Evolutionary conservation across 2,888 invertebrate species (phyloP), one percentile per base, ranked within the genome.

Genomic region (Chironomus tentans): DNA sequence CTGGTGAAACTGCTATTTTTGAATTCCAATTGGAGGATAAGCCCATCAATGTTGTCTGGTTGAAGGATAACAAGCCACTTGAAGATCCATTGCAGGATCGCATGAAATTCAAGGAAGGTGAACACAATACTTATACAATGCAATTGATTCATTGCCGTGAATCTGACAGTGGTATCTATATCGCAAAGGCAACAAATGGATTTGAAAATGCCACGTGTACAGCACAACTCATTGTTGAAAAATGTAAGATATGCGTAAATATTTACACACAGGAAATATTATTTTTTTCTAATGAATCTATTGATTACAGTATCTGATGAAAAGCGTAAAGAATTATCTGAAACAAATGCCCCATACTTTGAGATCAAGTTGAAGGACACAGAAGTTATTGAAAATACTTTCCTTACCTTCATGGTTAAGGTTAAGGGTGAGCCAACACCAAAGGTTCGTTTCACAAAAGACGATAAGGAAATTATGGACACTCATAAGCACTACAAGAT

Each of bases 371-470:
- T 97, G 77, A 93, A 92, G 81, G 94, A 96, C 81, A 93, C 95
- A 0, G 94, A 96, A 82, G 89, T 96, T 38, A 84, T 95, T 80
- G 91, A 94, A 82, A 91, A 92, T 80, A 95, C 95, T 0, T 93
- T 92, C 81, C 87, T 95, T 76, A 88, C 95, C 47, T 95, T 95
- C 82, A 92, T 95, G 91, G 88, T 95, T 77, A 93, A 93, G 84
- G 91, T 95, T 74, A 90, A 90, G 79, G 95, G 95, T 10, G 91
- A 93, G 80, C 95, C 96, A 1, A 92, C 91, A 81, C 98, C 98
- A 0, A 91, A 90, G 78, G 89, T 98, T 69, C 91, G 90, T 83
- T 97, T 98, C 86, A 94, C 87, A 82, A 97, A 96, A 82, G 91
- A 96, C 81, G 91, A 88, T 70, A 86, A 87, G 70, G 89, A 91